Percentiles rank a stretch among this genome's conserved stretches.
These are phyloP conservation scores for Macaria liturata DNA, from an alignment of 2,888 invertebrate genomes.

Conservation along the genomic window DNA sequence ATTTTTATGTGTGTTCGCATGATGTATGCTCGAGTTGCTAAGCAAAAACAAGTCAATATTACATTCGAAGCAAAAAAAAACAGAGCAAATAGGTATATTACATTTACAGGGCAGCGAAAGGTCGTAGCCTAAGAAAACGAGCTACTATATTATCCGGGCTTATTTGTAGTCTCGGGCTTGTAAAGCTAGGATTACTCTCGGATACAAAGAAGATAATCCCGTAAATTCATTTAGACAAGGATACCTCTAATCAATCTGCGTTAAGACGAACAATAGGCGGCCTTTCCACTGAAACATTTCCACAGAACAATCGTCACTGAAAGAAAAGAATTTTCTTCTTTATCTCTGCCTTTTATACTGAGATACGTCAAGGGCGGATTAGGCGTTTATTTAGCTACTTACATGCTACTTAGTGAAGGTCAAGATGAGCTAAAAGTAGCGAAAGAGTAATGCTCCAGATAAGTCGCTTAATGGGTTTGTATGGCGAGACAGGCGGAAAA, in stretches of 20 bases:
- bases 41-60: too few relatives aligned
- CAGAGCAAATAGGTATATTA: too few relatives aligned
- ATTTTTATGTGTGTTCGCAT: too few relatives aligned
- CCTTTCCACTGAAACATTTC: slow-evolving; percentile 10
- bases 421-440: neutral
- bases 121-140: slow-evolving; percentile 2
- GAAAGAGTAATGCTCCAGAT: neutral
- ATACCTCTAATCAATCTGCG: slow-evolving; percentile 13
- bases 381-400: slow-evolving; percentile 1
- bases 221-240: slow-evolving; percentile 11
- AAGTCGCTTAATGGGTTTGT: too few relatives aligned
- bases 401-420: slow-evolving; percentile 8
- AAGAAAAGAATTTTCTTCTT: slow-evolving; percentile 11
- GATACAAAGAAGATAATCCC: slow-evolving; percentile 2
- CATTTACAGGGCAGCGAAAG: slow-evolving; percentile 6
- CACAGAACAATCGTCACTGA: slow-evolving; percentile 14
- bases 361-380: slow-evolving; percentile 13
- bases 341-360: slow-evolving; percentile 1
- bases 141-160: slow-evolving; percentile 4
- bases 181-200: slow-evolving; percentile 5
- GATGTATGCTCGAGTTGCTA: too few relatives aligned
- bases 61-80: too few relatives aligned
- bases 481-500: too few relatives aligned
- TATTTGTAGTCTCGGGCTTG: neutral
- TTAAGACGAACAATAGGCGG: slow-evolving; percentile 10